Evolutionary conservation across 2,888 invertebrate species (phyloP).

Genomic region (Hyles lineata): DNA sequence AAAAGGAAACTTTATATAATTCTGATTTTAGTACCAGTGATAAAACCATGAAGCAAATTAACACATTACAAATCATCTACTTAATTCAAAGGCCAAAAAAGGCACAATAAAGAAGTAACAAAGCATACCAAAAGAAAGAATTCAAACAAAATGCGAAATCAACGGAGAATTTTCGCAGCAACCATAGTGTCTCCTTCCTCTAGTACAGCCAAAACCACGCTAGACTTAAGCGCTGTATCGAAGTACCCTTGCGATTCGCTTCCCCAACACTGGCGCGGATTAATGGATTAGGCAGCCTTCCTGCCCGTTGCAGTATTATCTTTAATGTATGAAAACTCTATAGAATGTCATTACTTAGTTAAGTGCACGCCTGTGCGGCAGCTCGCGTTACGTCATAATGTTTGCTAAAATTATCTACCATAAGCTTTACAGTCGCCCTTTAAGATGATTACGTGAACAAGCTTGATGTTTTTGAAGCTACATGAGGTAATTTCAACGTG

Average conservation of each 20-base stretch:
- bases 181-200: neutral
- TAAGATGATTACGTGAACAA: constrained; percentile 3
- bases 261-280: constrained; percentile 32
- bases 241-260: constrained; percentile 32
- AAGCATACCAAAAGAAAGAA: too few species aligned
- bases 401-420: constrained; percentile 23
- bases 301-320: constrained; percentile 33
- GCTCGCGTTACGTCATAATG: constrained; percentile 20
- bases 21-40: too few species aligned
- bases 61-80: too few species aligned
- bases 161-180: constrained; percentile 8
- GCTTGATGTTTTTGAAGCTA: neutral
- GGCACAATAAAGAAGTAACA: too few species aligned
- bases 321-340: constrained; percentile 25
- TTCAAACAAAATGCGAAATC: neutral
- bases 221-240: constrained; percentile 26
- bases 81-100: too few species aligned
- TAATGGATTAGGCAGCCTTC: constrained; percentile 35
- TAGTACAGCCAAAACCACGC: constrained; percentile 26
- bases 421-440: neutral
- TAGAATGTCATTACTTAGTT: constrained; percentile 22
- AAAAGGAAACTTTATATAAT: too few species aligned
- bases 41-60: too few species aligned
- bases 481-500: neutral
- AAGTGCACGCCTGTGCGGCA: constrained; percentile 7